Base-by-base conservation (phyloP, 2,888 invertebrate genomes). In the Myopa testacea region DNA sequence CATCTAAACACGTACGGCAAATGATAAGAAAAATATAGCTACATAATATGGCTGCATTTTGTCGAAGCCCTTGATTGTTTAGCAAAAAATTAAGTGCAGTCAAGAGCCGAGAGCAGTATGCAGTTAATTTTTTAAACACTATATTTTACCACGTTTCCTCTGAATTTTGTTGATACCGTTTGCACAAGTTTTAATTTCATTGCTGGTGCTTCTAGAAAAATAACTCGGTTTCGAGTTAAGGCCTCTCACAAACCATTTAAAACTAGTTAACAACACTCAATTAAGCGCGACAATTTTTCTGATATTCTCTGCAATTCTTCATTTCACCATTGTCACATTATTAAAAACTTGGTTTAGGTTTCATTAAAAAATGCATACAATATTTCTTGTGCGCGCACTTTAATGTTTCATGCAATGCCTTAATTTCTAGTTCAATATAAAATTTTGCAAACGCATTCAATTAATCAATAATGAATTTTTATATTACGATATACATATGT, bases 1-100 rank as follows among this genome's bases (percentile, higher is more conserved):
- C 90, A 97, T 97, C 88, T 97, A 95, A 91, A 88, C 38, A 40
- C 37, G 60, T 50, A 71, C 71, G 65, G 60, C 63, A 70, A 55
- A 69, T 34, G 12, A 50, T 16, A 74, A 62, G 16, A 74, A 65
- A 40, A 50, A 74, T 14, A 74, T 26, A n/a, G n/a, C 45, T 50
- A 37, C 12, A 71, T 40, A 38, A 40, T 40, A 40, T 37, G n/a
- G 65, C 52, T 34, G 58, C 52, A 50, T 16, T 16, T 4, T 26
- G 19, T 70, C 14, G 26, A 62, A 62, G 62, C 4, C 12, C 34
- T 68, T 19, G 40, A 45, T 45, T n/a, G 50, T 38, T 69, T 69
- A n/a, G 19, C 10, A 45, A 45, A 45, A 1, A 45, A 45, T 45
- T 45, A 10, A 45, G 45, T 45, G 45, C 10, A 45, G 45, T 45